A percentile compares a stretch with the other conserved stretches of the same genome.
Evolutionary conservation across 2,797 vertebrate species (phyloP).

Genomic region (Lateolabrax maculatus): DNA sequence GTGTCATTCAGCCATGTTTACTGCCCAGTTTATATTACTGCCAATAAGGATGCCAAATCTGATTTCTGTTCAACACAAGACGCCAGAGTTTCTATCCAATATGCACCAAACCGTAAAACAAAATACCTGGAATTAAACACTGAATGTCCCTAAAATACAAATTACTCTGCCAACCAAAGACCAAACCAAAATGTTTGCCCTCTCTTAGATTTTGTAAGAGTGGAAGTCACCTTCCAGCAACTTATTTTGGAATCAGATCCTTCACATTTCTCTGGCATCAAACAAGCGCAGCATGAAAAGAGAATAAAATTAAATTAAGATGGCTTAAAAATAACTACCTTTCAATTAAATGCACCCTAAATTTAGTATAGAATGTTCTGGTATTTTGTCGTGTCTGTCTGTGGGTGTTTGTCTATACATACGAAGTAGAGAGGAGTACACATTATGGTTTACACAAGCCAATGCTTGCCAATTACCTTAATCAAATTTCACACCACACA

Average conservation of each 20-base stretch:
- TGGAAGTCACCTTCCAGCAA: not conserved
- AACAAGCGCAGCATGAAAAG: slow-evolving; percentile 27
- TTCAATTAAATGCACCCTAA: slow-evolving; percentile 33
- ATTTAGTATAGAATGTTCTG: not conserved
- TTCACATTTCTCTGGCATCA: not conserved
- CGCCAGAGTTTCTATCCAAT: slow-evolving; percentile 5
- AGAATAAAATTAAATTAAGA: slow-evolving; percentile 28
- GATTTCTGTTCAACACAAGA: slow-evolving; percentile 24
- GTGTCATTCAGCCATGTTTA: slow-evolving; percentile 37
- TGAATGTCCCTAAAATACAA: slow-evolving; percentile 2
- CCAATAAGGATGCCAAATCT: slow-evolving; percentile 12
- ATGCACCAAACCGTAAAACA: not conserved
- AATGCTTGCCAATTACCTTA: slow-evolving; percentile 76
- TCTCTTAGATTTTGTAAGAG: not conserved
- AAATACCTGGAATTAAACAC: not conserved
- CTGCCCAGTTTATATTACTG: slow-evolving; percentile 31
- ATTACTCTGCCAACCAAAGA: not conserved
- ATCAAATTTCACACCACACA: slow-evolving; percentile 78
- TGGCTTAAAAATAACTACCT: slow-evolving; percentile 47
- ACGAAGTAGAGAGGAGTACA: slow-evolving; percentile 45
- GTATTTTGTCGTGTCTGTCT: slow-evolving; percentile 24
- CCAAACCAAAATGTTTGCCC: not conserved
- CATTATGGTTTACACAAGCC: slow-evolving; percentile 65
- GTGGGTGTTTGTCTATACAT: slow-evolving; percentile 44
- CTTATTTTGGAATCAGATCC: slow-evolving; percentile 2